phyloP scores from a whole-genome alignment of 2,797 vertebrate species.

The Oophaga sylvatica region DNA sequence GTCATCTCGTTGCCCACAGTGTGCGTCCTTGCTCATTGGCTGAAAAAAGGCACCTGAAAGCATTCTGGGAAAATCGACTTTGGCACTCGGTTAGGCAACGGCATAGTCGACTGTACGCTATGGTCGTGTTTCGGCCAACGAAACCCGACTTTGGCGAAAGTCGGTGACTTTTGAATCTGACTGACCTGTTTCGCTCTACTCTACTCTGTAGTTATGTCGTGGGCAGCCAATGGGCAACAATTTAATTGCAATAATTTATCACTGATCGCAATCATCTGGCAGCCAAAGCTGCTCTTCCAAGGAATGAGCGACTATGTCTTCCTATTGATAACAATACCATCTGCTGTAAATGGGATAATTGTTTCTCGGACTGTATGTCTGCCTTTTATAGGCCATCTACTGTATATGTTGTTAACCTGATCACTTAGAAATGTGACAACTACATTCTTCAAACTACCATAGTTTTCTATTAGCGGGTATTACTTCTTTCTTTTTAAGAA shows the following conservation, averaged over 20 bases:
- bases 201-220: background rate
- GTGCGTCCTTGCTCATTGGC: too few species aligned
- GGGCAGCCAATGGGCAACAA: constrained; percentile 13
- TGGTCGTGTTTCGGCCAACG: too few species aligned
- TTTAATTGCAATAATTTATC: background rate
- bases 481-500: background rate
- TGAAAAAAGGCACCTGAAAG: too few species aligned
- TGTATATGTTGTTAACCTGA: background rate
- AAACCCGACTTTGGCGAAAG: too few species aligned
- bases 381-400: background rate
- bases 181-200: too few species aligned
- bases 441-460: background rate
- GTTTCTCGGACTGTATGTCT: background rate
- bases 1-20: too few species aligned
- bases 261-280: background rate
- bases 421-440: constrained; percentile 9
- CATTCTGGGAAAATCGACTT: too few species aligned
- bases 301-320: background rate
- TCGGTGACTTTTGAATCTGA: too few species aligned
- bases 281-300: background rate
- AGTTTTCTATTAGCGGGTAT: background rate
- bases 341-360: background rate
- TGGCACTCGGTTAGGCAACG: too few species aligned
- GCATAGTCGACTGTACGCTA: too few species aligned
- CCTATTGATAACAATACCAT: background rate